Base-by-base conservation (phyloP, 2,797 vertebrate species). In the Leucoraja ocellata region DNA sequence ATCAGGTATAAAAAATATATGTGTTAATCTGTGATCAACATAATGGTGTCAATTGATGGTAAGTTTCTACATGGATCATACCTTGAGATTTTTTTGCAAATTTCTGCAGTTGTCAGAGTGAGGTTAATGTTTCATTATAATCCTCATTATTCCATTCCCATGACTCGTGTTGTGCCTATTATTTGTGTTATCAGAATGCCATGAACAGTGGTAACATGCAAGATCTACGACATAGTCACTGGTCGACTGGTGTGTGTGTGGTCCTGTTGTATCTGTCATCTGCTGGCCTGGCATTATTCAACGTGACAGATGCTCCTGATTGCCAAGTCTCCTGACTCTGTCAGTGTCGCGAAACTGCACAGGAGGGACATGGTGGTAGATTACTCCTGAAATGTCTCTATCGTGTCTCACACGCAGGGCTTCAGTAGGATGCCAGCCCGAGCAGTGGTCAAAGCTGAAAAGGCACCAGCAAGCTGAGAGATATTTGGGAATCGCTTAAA, bases 351-450 rank as follows among this genome's bases (percentile, higher is more conserved):
- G 93, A 93, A 86, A 61, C 68, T 94, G 93, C 88, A 93, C 91
- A 79, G 54, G 94, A 94, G 93, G 93, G 86, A 94, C 93, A 93
- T 61, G 74, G 93, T 94, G 94, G 94, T 94, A 95, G 94, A 93
- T 93, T 93, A 88, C 84, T 88, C 63, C n/a, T 88, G 63, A 61
- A 10, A 73, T 76, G 36, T 73, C 39, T 74, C 23, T 16, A 74
- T 74, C 36, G 28, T 46, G 28, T 46, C 10, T 32, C 18, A 54
- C 4, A 73, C 54, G 9, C 68, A 46, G 13, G 13, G 36, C 23
- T 58, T 58, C 81, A 84, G 61, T 10, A 36, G 63, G 61, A 16
- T 39, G 13, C 21, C 3, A 11, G n/a, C 39, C 21, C n/a, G 68
- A 68, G 32, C 63, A 0, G 11, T 32, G 8, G n/a, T n/a, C 16